phyloP scores from a whole-genome alignment of 2,797 vertebrate genomes.

The Sebastes ruberrimus region DNA sequence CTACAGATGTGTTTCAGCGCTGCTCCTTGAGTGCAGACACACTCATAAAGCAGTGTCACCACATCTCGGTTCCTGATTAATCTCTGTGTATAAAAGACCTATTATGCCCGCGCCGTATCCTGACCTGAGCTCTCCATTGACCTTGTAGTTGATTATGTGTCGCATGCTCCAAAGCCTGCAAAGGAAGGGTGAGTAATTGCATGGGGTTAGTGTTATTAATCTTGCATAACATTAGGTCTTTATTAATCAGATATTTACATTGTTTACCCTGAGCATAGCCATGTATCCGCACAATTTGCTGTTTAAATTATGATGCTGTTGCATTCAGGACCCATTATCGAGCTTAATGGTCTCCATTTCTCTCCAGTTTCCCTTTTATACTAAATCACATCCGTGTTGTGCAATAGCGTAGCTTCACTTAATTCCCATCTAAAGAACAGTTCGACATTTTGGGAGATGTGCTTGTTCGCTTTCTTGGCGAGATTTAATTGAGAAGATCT shows the following conservation, averaged over 20 bases:
- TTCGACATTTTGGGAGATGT: neutral
- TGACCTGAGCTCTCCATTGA: conserved; percentile 62
- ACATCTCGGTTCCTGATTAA: conserved; percentile 68
- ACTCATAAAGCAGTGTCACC: conserved; percentile 64
- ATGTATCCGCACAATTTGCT: conserved; percentile 30
- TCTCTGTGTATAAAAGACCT: conserved; percentile 64
- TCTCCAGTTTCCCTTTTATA: conserved; percentile 20
- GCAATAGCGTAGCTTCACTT: neutral
- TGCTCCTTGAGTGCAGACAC: conserved; percentile 41
- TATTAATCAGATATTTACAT: conserved; percentile 60
- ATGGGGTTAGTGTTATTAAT: conserved; percentile 57
- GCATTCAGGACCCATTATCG: conserved; percentile 30
- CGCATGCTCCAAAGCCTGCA: conserved; percentile 49
- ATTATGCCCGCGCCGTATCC: conserved; percentile 43
- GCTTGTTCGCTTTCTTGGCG: neutral
- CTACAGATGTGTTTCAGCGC: conserved; percentile 49
- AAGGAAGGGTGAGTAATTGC: conserved; percentile 55
- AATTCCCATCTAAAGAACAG: neutral
- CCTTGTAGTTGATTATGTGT: conserved; percentile 72
- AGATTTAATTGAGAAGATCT: neutral
- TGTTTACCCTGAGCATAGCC: conserved; percentile 32
- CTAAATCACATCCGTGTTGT: conserved; percentile 9
- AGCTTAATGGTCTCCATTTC: conserved; percentile 18
- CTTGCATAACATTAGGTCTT: conserved; percentile 49
- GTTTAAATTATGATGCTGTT: conserved; percentile 31